A percentile compares a stretch with the other conserved stretches of the same genome.
Conservation (phyloP, 37 sponge, comb jelly and placozoan species). For the Cliona cf. orientalis region DNA sequence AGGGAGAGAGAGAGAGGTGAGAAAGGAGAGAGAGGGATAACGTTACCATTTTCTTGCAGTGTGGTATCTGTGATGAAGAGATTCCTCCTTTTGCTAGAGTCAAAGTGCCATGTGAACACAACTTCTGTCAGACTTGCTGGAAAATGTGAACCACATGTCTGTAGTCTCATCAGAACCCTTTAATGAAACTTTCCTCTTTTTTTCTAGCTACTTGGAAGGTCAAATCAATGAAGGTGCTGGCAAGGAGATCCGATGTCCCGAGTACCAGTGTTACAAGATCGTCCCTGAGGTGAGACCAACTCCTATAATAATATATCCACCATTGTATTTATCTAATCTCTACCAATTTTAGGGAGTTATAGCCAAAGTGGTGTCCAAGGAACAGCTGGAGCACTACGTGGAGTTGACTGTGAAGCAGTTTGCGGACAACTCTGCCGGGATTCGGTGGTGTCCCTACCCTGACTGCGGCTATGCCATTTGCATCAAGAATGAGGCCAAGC, state of each 20-base stretch:
- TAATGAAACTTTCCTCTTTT: background rate
- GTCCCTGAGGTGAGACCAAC: slow-evolving; percentile 75
- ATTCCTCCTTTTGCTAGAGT: slow-evolving; percentile 8
- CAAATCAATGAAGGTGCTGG: slow-evolving; percentile 74
- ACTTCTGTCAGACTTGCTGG: slow-evolving; percentile 81
- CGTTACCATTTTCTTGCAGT: slow-evolving; percentile 7
- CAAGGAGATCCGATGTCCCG: slow-evolving; percentile 84
- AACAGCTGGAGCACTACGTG: slow-evolving; percentile 66
- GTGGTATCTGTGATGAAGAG: slow-evolving; percentile 48
- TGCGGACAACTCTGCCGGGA: slow-evolving; percentile 76
- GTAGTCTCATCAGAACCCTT: background rate
- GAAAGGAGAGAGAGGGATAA: background rate
- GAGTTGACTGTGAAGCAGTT: slow-evolving; percentile 80
- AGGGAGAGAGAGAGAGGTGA: background rate
- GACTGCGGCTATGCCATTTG: slow-evolving; percentile 60
- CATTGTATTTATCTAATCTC: background rate
- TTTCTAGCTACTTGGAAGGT: slow-evolving; percentile 28
- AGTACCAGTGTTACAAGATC: slow-evolving; percentile 68
- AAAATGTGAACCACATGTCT: slow-evolving; percentile 37
- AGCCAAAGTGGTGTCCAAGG: slow-evolving; percentile 63
- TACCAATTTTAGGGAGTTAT: slow-evolving; percentile 60
- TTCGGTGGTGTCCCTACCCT: slow-evolving; percentile 91
- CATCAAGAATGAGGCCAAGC: too few relatives aligned
- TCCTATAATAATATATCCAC: background rate
- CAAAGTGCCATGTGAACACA: slow-evolving; percentile 66